phyloP scores from a whole-genome alignment of 2,797 vertebrate species.

The Xiphorhynchus erythropygius region DNA sequence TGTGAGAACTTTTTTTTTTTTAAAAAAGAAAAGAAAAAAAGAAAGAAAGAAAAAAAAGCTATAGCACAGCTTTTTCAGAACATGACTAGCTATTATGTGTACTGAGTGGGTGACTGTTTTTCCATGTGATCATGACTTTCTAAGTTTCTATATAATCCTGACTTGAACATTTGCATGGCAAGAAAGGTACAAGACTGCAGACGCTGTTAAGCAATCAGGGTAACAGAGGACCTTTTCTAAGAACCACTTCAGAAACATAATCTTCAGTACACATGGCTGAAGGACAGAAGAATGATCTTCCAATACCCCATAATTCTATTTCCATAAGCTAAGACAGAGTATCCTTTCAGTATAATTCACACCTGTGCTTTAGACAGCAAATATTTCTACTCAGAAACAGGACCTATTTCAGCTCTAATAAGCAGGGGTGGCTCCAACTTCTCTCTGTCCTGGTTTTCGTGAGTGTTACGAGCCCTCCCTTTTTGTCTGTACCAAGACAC shows the following conservation, averaged over 20 bases:
- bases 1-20: background rate
- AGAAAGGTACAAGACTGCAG: conserved; percentile 13
- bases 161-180: background rate
- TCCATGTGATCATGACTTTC: conserved; percentile 66
- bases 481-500: background rate
- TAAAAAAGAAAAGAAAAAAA: background rate
- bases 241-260: conserved; percentile 32
- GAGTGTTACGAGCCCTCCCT: background rate
- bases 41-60: background rate
- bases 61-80: background rate
- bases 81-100: conserved; percentile 50
- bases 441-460: background rate
- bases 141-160: conserved; percentile 45
- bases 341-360: background rate
- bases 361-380: background rate
- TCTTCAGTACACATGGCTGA: background rate
- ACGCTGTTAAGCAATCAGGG: conserved; percentile 4
- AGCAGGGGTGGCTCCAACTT: background rate
- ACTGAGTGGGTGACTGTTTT: conserved; percentile 61
- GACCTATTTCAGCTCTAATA: background rate
- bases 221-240: conserved; percentile 17
- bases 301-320: background rate
- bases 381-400: background rate
- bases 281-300: background rate
- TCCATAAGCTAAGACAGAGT: background rate